Percentiles rank a stretch among this genome's conserved stretches.
Conservation (phyloP, 2,888 invertebrate species). For the Perithous albicinctus region DNA sequence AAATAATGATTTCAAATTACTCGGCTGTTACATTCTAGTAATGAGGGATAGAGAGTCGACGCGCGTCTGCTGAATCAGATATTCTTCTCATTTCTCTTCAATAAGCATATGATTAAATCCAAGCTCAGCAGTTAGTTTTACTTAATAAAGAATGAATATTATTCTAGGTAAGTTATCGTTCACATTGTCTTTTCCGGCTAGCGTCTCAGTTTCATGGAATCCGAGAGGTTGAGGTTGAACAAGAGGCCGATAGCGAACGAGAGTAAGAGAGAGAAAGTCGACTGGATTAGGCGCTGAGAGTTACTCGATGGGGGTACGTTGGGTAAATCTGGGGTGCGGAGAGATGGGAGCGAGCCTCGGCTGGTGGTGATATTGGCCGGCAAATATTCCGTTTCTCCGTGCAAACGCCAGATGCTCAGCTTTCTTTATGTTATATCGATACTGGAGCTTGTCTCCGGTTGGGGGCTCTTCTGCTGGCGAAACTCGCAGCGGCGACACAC, state of each 20-base stretch:
- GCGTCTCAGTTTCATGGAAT: constrained; percentile 25
- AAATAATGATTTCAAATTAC: neutral
- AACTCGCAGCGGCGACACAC: neutral
- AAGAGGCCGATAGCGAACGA: constrained; percentile 4
- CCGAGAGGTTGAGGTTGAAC: neutral
- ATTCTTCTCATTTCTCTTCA: constrained; percentile 38
- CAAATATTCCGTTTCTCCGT: constrained; percentile 61
- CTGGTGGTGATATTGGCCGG: constrained; percentile 62
- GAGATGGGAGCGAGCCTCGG: constrained; percentile 21
- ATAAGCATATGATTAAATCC: constrained; percentile 37
- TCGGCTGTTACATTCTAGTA: neutral
- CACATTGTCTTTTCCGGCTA: constrained; percentile 43
- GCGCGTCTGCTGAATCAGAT: constrained; percentile 40
- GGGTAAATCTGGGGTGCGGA: constrained; percentile 4
- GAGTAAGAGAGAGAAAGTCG: constrained; percentile 17
- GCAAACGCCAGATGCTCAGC: constrained; percentile 71
- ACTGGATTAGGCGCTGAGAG: constrained; percentile 49
- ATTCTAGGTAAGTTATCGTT: constrained; percentile 58
- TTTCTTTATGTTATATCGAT: constrained; percentile 72
- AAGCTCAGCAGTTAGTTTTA: constrained; percentile 58
- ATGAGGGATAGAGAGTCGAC: constrained; percentile 17
- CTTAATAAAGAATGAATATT: constrained; percentile 60
- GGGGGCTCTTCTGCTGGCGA: constrained; percentile 1
- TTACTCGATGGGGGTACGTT: constrained; percentile 9
- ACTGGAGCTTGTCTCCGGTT: constrained; percentile 43